Percentiles rank a stretch among this genome's conserved stretches.
These are phyloP conservation scores for Arvicanthis niloticus DNA, from an alignment of 2,113 vertebrate genomes.

Conservation along the genomic window DNA sequence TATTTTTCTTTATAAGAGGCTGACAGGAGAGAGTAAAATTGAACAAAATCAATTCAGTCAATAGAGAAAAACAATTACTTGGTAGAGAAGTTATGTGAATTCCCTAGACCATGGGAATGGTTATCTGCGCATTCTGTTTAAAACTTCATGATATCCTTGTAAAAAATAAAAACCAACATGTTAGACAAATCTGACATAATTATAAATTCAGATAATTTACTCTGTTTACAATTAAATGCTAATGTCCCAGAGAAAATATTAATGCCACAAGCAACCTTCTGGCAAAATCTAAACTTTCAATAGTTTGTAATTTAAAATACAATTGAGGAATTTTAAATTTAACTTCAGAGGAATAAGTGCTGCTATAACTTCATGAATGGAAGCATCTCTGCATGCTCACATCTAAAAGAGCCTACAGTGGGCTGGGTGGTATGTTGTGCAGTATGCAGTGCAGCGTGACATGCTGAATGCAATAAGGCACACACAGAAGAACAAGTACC, in stretches of 20 bases:
- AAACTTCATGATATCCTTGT: neutral
- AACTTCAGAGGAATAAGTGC: neutral
- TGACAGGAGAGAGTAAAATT: neutral
- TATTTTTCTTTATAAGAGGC: neutral
- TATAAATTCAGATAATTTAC: neutral
- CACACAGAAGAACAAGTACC: neutral
- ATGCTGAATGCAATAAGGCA: neutral
- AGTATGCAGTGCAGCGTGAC: too few species aligned
- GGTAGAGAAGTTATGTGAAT: neutral
- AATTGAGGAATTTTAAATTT: neutral
- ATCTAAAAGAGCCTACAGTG: neutral
- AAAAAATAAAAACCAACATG: neutral
- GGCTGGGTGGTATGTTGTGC: too few species aligned
- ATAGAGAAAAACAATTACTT: neutral
- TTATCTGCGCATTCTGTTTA: neutral
- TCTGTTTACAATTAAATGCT: neutral
- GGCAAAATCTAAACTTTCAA: neutral
- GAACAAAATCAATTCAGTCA: neutral
- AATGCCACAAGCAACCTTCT: slow-evolving; percentile 46
- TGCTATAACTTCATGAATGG: neutral
- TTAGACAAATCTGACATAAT: neutral
- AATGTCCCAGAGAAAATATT: neutral
- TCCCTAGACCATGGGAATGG: too few species aligned
- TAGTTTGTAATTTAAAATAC: neutral
- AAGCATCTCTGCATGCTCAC: neutral